A percentile compares a stretch with the other conserved stretches of the same genome.
phyloP scores from a whole-genome alignment of 2,888 invertebrate genomes.

The Drosophila peninsularis region DNA sequence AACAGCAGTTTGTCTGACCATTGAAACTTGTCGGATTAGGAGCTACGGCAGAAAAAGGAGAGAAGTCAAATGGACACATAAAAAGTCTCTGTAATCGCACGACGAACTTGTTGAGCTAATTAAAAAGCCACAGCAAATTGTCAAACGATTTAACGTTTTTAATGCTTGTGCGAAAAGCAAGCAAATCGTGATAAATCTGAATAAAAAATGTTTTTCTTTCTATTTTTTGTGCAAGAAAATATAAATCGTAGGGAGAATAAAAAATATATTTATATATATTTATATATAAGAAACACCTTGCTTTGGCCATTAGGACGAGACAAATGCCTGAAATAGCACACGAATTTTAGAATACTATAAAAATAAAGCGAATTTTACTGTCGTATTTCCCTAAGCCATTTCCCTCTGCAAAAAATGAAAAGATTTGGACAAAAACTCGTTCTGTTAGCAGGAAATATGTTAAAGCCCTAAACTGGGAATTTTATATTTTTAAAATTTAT shows the following conservation, averaged over 20 bases:
- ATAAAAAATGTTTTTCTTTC: background rate
- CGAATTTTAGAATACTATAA: background rate
- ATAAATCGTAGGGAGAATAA: background rate
- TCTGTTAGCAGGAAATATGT: too few species aligned
- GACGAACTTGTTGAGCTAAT: constrained; percentile 1
- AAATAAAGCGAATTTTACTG: background rate
- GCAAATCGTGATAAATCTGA: background rate
- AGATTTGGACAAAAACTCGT: too few species aligned
- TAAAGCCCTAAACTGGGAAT: too few species aligned
- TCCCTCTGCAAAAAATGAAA: too few species aligned
- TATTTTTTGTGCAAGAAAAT: too few species aligned
- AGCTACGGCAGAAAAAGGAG: background rate
- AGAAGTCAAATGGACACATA: background rate
- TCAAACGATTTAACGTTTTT: background rate
- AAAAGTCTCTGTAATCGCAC: background rate
- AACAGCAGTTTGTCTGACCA: background rate
- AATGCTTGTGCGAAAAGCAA: background rate
- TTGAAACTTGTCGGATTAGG: background rate
- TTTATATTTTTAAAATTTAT: too few species aligned
- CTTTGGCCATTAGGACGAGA: too few species aligned
- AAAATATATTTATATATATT: too few species aligned
- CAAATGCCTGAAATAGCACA: background rate
- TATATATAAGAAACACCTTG: too few species aligned
- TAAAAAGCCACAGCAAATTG: background rate
- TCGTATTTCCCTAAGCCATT: too few species aligned